Percentiles rank a stretch among this genome's conserved stretches.
These are phyloP conservation scores for Baccha elongata DNA, from an alignment of 2,888 invertebrate species.

Conservation along the genomic window DNA sequence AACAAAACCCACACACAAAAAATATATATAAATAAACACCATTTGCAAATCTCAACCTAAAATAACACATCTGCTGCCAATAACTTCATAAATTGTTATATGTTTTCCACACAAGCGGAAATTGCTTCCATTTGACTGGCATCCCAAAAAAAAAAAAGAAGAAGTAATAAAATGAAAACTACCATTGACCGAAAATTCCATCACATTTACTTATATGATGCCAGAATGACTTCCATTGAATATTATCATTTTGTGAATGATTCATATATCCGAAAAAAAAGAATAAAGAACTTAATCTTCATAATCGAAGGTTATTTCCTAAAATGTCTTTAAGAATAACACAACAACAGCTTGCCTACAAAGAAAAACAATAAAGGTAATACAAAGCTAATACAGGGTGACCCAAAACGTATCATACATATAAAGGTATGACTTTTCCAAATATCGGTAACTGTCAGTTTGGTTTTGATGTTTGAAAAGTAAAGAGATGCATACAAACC, in stretches of 20 bases:
- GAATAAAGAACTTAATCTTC: background rate
- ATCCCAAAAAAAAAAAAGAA: no score
- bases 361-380: slow-evolving; percentile 8
- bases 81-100: no score
- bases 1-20: no score
- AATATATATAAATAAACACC: no score
- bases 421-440: no score
- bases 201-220: background rate
- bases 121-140: background rate
- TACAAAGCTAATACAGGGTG: no score
- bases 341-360: background rate
- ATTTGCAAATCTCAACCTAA: no score
- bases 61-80: no score
- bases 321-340: slow-evolving; percentile 36
- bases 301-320: slow-evolving; percentile 13
- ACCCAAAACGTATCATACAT: no score
- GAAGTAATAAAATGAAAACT: background rate
- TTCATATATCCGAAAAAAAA: slow-evolving; percentile 23
- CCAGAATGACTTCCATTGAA: slow-evolving; percentile 12
- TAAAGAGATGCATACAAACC: no score
- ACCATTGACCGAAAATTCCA: background rate
- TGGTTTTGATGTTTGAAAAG: no score
- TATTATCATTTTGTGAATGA: slow-evolving; percentile 47
- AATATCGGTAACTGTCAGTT: no score
- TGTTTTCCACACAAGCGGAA: background rate